These are phyloP conservation scores for Bicyclus anynana DNA, from an alignment of 1,140 invertebrate genomes.

Conservation along the genomic window DNA sequence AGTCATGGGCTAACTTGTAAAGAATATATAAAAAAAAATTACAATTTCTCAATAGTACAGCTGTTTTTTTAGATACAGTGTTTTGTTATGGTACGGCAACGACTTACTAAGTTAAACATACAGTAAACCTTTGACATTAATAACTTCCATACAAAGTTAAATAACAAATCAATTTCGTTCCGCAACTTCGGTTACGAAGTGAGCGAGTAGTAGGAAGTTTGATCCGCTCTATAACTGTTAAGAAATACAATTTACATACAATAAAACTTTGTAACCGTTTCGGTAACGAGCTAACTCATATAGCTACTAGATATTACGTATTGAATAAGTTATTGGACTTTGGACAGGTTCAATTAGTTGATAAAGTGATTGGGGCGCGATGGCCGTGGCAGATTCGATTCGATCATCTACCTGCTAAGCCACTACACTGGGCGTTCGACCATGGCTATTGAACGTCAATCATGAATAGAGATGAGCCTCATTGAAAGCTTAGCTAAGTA, in stretches of 20 bases:
- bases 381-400: constrained; percentile 24
- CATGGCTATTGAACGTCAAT: constrained; percentile 13
- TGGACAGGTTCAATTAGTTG: constrained; percentile 7
- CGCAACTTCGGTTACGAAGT: constrained; percentile 23
- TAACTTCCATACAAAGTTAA: background rate
- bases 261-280: constrained; percentile 43
- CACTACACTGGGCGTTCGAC: constrained; percentile 4
- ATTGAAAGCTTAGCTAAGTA: constrained; percentile 9
- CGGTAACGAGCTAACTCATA: background rate
- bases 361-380: constrained; percentile 18
- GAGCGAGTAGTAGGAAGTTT: constrained; percentile 20
- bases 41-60: no score
- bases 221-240: constrained; percentile 35
- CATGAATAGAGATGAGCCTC: background rate
- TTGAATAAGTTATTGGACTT: background rate
- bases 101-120: no score
- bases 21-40: no score
- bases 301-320: background rate
- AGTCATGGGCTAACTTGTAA: no score
- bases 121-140: background rate
- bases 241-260: constrained; percentile 52
- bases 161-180: constrained; percentile 34
- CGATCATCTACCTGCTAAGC: constrained; percentile 16
- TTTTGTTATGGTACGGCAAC: no score
- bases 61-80: no score